A percentile compares a stretch with the other conserved stretches of the same genome.
phyloP scores from a whole-genome alignment of 2,113 vertebrate species.

The Platysternon megacephalum region DNA sequence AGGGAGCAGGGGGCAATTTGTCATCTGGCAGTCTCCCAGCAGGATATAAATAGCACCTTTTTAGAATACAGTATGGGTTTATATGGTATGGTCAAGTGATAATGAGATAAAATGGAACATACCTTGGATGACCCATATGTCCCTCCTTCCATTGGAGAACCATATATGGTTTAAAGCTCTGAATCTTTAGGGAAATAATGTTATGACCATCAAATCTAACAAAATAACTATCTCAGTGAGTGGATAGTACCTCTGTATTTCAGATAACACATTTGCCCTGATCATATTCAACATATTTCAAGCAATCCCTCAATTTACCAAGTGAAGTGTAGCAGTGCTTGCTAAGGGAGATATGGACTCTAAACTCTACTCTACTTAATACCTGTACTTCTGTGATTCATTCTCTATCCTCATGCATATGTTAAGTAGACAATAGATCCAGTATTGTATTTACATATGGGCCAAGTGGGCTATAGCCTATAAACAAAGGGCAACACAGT shows the following conservation, averaged over 20 bases:
- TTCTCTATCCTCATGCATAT: not conserved
- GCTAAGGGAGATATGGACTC: not conserved
- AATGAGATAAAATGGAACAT: not conserved
- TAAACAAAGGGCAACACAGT: not conserved
- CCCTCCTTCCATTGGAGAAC: not conserved
- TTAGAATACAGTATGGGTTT: slow-evolving; percentile 35
- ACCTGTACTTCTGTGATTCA: not conserved
- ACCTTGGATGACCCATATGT: not conserved
- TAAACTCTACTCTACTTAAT: not conserved
- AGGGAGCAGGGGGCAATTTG: slow-evolving; percentile 41
- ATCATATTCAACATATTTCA: not conserved
- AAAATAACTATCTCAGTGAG: not conserved
- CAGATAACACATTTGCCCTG: not conserved
- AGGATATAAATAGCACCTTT: slow-evolving; percentile 62
- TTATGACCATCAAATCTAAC: not conserved
- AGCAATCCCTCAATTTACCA: not conserved
- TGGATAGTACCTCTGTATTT: not conserved
- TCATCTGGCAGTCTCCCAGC: slow-evolving; percentile 45
- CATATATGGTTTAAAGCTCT: not conserved
- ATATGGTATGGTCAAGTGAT: slow-evolving; percentile 58
- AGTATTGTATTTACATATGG: not conserved
- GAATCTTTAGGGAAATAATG: not conserved
- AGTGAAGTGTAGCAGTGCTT: not conserved
- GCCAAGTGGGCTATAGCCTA: not conserved
- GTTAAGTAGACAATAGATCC: not conserved